A percentile compares a stretch with the other conserved stretches of the same genome.
Evolutionary conservation across 1,140 invertebrate genomes (phyloP).

Genomic region (Lucilia sericata): DNA sequence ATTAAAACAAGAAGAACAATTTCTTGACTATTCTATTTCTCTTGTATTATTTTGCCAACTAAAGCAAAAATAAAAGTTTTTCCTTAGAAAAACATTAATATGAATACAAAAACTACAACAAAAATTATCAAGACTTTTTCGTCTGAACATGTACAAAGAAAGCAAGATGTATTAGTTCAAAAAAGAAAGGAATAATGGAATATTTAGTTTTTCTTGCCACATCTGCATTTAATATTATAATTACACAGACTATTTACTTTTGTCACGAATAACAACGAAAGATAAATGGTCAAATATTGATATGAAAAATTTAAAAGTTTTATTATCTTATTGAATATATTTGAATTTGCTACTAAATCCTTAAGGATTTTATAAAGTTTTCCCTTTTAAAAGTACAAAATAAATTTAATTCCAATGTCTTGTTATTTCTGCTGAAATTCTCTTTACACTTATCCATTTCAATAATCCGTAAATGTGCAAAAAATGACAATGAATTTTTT

Average conservation of each 20-base stretch:
- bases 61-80: constrained; percentile 18
- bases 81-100: background rate
- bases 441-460: background rate
- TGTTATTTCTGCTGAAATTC: background rate
- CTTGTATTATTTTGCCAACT: background rate
- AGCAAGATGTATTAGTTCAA: background rate
- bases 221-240: constrained; percentile 44
- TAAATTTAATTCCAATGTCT: constrained; percentile 1
- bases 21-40: background rate
- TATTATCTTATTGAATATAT: background rate
- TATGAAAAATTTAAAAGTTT: constrained; percentile 24
- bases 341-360: background rate
- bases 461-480: constrained; percentile 6
- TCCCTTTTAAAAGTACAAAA: background rate
- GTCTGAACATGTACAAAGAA: background rate
- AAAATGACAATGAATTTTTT: background rate
- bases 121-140: background rate
- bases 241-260: constrained; percentile 32
- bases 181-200: background rate
- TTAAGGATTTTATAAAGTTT: background rate
- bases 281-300: constrained; percentile 34
- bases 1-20: background rate
- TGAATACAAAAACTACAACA: background rate
- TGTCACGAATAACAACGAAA: background rate
- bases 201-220: background rate